Evolutionary conservation across 1,140 invertebrate genomes (phyloP), one percentile per base, ranked within the genome.

Genomic region (Microplitis mediator): DNA sequence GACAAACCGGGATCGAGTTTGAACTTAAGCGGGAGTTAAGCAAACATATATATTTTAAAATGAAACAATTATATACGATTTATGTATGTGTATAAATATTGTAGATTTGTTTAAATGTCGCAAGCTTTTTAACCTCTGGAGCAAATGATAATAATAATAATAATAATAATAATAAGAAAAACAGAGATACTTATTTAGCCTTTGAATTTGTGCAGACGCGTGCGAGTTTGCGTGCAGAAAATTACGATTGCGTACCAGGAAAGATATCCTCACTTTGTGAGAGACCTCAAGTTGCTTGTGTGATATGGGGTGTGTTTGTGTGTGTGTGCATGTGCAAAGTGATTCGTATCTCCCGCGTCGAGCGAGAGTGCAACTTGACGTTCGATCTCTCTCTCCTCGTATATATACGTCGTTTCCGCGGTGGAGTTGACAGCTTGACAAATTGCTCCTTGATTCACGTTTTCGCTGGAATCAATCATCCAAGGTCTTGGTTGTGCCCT

Each of bases 391-490:
- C 61, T 71, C 61, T 13, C 16, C 16, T 68, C 11, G 39, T 31
- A 39, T 16, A 14, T 58, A 58, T 58, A 23, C 36, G 16, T 9
- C 54, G 23, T 72, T 64, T 72, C 23, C 62, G 62, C 16, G 51
- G 39, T 32, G 51, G 32, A 69, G 72, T 56, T 32, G 72, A 86
- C 84, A 84, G 81, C 75, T 85, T 86, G 84, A 86, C 84, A 86
- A 86, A 86, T 85, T 83, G 79, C 80, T 78, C 77, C 78, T 80
- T 82, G 81, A 85, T 86, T 84, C 81, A 80, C 81, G 80, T 83
- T 85, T 85, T 86, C 84, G 78, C 82, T 82, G 81, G 80, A 85
- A 85, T 86, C 84, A 86, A 86, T 86, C 85, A 86, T 82, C 77
- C 69, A 54, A 65, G 71, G 77, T 78, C 35, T 60, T 5, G 23